Percentiles rank a stretch among this genome's conserved stretches.
Evolutionary conservation across 2,797 vertebrate genomes (phyloP).

Genomic region (Masticophis lateralis): DNA sequence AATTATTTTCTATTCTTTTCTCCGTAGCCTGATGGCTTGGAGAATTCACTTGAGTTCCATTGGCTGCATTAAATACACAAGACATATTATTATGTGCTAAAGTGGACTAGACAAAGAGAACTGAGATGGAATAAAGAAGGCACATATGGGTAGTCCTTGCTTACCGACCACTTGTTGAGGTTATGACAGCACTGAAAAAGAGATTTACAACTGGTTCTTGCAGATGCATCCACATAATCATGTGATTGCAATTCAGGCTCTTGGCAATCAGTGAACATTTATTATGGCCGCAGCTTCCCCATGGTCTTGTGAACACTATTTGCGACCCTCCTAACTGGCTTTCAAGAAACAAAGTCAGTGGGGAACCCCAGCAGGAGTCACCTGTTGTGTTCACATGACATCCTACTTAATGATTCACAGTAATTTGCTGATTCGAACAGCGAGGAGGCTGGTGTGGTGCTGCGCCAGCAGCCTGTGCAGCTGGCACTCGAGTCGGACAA

Average conservation of each 20-base stretch:
- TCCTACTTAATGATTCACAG: neutral
- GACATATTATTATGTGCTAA: neutral
- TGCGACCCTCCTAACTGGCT: neutral
- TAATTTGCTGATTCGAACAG: neutral
- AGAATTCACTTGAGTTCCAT: neutral
- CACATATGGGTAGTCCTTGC: neutral
- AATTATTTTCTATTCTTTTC: neutral
- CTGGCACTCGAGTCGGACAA: no score
- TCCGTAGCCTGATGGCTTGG: neutral
- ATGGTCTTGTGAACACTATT: neutral
- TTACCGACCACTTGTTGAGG: neutral
- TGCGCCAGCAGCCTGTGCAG: no score
- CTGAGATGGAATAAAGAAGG: neutral
- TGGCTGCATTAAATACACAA: neutral
- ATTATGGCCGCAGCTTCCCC: neutral
- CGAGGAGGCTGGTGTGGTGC: no score
- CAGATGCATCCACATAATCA: neutral
- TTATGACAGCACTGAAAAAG: neutral
- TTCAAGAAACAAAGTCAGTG: neutral
- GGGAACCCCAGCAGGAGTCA: neutral
- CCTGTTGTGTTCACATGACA: neutral
- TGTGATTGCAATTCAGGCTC: neutral
- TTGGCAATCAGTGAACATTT: neutral
- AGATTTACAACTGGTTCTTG: neutral
- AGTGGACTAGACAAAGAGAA: conserved; percentile 6